Percentiles rank a stretch among this genome's conserved stretches.
Evolutionary conservation across 2,888 invertebrate genomes (phyloP).

Genomic region (Dryadula phaetusa): DNA sequence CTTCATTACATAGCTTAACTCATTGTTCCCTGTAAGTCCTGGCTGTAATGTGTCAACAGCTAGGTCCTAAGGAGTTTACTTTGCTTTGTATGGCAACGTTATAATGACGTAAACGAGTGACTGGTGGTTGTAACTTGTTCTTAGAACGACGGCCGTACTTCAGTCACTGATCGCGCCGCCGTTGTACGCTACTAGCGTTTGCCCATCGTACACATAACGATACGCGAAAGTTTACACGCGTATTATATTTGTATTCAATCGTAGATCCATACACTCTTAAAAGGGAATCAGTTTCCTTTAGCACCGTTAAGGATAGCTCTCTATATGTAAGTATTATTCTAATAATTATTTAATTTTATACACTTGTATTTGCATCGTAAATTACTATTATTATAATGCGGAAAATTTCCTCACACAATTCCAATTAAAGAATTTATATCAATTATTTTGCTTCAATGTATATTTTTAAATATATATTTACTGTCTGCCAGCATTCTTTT

Average conservation of each 20-base stretch:
- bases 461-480: not conserved
- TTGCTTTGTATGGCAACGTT: conserved; percentile 48
- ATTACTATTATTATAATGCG: conserved; percentile 9
- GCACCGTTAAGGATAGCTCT: conserved; percentile 41
- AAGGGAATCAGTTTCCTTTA: conserved; percentile 44
- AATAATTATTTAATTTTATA: conserved; percentile 14
- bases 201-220: conserved; percentile 56
- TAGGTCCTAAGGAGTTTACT: conserved; percentile 19
- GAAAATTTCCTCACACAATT: conserved; percentile 13
- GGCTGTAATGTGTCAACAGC: not conserved
- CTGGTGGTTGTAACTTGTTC: conserved; percentile 31
- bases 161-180: conserved; percentile 66
- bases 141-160: conserved; percentile 39
- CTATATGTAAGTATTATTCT: conserved; percentile 44
- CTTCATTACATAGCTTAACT: not conserved
- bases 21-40: not conserved
- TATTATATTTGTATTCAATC: conserved; percentile 72
- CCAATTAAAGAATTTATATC: not conserved
- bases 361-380: conserved; percentile 10
- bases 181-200: conserved; percentile 61
- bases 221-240: conserved; percentile 70
- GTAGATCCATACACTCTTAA: conserved; percentile 53
- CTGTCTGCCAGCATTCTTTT: too few relatives aligned
- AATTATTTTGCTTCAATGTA: not conserved
- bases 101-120: conserved; percentile 50